These are phyloP conservation scores for Diprion similis DNA, from an alignment of 1,140 invertebrate species.

Conservation along the genomic window DNA sequence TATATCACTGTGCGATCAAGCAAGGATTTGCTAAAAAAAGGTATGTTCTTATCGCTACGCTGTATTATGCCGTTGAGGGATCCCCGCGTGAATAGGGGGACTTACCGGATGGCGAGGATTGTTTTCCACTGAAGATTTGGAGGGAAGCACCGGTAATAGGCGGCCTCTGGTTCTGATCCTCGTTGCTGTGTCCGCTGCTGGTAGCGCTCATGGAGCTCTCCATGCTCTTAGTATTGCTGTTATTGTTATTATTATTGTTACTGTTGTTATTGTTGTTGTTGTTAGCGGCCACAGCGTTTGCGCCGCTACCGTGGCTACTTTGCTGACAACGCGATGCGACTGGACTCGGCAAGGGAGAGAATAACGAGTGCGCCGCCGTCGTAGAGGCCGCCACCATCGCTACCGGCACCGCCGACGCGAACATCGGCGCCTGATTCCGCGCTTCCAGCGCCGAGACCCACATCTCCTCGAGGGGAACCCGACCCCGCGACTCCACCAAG, in stretches of 20 bases:
- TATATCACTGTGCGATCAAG: too few relatives aligned
- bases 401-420: constrained; percentile 60
- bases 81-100: constrained; percentile 6
- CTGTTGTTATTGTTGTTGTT: constrained; percentile 20
- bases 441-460: constrained; percentile 71
- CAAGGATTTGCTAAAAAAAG: constrained; percentile 17
- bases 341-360: not conserved
- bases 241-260: constrained; percentile 19
- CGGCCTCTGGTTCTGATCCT: constrained; percentile 50
- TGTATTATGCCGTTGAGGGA: not conserved
- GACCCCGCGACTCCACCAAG: constrained; percentile 88
- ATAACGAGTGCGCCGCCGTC: not conserved
- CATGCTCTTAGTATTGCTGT: constrained; percentile 41
- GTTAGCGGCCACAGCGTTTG: constrained; percentile 21
- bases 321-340: not conserved
- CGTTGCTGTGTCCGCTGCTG: constrained; percentile 59
- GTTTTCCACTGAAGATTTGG: constrained; percentile 50
- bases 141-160: constrained; percentile 43
- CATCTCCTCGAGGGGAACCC: constrained; percentile 90
- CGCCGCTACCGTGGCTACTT: constrained; percentile 19
- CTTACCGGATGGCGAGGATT: constrained; percentile 56
- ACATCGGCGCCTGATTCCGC: constrained; percentile 56
- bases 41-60: constrained; percentile 17
- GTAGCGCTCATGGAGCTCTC: constrained; percentile 59
- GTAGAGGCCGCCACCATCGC: constrained; percentile 45